Evolutionary conservation across 2,113 vertebrate species (phyloP).

Genomic region (Elgaria multicarinata): DNA sequence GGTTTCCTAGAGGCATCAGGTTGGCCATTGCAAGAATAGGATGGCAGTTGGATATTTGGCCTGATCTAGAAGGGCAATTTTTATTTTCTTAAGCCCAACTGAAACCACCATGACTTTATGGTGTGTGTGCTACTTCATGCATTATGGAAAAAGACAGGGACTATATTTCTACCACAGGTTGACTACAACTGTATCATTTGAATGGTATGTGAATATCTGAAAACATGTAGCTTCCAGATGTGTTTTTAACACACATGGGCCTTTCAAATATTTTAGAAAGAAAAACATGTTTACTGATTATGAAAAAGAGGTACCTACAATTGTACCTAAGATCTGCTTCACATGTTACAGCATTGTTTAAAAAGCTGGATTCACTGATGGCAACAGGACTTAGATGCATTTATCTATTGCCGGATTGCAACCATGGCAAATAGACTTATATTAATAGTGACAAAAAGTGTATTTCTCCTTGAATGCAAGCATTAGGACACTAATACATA

Average conservation of each 20-base stretch:
- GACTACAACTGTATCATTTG: background rate
- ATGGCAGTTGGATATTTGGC: background rate
- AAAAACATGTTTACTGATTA: background rate
- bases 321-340: background rate
- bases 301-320: background rate
- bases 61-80: background rate
- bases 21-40: background rate
- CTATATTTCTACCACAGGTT: background rate
- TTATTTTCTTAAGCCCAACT: background rate
- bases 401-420: background rate
- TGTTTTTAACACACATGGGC: background rate
- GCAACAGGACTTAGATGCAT: background rate
- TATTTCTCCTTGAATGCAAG: background rate
- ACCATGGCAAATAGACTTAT: background rate
- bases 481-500: background rate
- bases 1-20: background rate
- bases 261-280: background rate
- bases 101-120: background rate
- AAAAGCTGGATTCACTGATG: background rate
- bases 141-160: background rate
- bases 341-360: background rate
- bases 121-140: background rate
- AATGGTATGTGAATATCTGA: background rate
- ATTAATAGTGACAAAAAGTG: background rate
- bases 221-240: background rate